Evolutionary conservation across 2,888 invertebrate species (phyloP), one percentile per base, ranked within the genome.

Genomic region (Agriopis aurantiaria): DNA sequence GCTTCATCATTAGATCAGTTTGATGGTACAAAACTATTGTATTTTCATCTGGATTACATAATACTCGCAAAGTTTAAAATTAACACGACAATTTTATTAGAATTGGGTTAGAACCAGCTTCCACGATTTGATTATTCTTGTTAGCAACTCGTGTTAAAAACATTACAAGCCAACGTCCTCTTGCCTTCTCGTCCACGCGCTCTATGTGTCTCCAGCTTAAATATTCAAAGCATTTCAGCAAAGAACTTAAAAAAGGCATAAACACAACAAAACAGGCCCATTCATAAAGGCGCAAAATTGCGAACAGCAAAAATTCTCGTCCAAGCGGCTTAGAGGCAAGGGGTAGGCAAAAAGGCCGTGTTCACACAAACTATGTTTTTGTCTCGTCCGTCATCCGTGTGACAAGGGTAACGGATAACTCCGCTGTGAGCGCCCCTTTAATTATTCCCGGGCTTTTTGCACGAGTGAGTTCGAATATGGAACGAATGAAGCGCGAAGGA

Each of bases 371-470:
- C 75, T 73, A 77, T 82, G 85, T 86, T 86, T 86, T 86, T 86
- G 86, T 86, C 82, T 84, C 84, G 82, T 85, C 82, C 82, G 84
- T 86, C 85, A 85, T 81, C 78, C 77, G 69, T 71, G 74, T 86
- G 86, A 86, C 86, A 84, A 82, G 86, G 86, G 86, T 86, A 75
- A 73, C 74, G 73, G 74, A 71, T 74, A 74, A 75, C 78, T 78
- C 69, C 66, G 69, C 82, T 82, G 83, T 79, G 83, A 73, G 76
- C 80, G 77, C 79, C 80, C 82, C 84, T 85, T 85, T 86, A 86
- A 86, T 86, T 85, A 86, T 86, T 84, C 84, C 77, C 79, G 75
- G 76, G 62, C 72, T 85, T 85, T 83, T 84, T 85, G 83, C 83
- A 79, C 80, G 78, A 83, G 67, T 78, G 80, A 81, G 79, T 84